Conservation (phyloP, 2,888 invertebrate species). For the Anoplius nigerrimus region DNA sequence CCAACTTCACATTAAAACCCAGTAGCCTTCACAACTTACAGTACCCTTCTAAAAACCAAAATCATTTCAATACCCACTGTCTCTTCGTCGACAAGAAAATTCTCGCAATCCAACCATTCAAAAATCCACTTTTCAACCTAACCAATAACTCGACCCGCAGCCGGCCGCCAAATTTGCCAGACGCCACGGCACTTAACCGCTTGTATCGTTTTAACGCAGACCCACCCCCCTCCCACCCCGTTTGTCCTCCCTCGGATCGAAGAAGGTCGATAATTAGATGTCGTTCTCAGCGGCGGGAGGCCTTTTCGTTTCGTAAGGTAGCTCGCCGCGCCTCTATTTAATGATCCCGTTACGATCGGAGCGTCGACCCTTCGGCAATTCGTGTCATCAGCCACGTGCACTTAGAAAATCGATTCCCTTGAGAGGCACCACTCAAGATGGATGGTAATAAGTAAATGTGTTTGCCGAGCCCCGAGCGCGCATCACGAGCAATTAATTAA, state of each 20-base stretch:
- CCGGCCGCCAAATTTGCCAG: too few species aligned
- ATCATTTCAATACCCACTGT: too few species aligned
- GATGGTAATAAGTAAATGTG: conserved; percentile 72
- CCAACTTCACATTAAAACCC: too few species aligned
- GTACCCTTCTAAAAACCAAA: too few species aligned
- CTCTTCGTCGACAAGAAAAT: too few species aligned
- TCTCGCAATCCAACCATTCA: too few species aligned
- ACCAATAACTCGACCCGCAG: too few species aligned
- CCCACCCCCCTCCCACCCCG: too few species aligned
- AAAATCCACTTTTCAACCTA: too few species aligned
- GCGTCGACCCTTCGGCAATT: conserved; percentile 53
- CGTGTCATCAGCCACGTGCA: conserved; percentile 61
- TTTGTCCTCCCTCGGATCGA: background rate
- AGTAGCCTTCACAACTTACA: too few species aligned
- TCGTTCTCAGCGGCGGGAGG: conserved; percentile 8
- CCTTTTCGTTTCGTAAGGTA: background rate
- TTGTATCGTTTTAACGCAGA: too few species aligned
- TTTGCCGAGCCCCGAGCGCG: conserved; percentile 67
- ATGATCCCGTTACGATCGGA: conserved; percentile 51
- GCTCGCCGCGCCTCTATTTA: conserved; percentile 49
- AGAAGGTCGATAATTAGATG: conserved; percentile 21
- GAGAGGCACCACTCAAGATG: conserved; percentile 66
- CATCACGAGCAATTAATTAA: conserved; percentile 72
- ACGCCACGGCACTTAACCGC: too few species aligned
- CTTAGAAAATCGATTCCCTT: conserved; percentile 68